A percentile compares a stretch with the other conserved stretches of the same genome.
Conservation (phyloP, 2,113 vertebrate species). For the Caranx melampygus region DNA sequence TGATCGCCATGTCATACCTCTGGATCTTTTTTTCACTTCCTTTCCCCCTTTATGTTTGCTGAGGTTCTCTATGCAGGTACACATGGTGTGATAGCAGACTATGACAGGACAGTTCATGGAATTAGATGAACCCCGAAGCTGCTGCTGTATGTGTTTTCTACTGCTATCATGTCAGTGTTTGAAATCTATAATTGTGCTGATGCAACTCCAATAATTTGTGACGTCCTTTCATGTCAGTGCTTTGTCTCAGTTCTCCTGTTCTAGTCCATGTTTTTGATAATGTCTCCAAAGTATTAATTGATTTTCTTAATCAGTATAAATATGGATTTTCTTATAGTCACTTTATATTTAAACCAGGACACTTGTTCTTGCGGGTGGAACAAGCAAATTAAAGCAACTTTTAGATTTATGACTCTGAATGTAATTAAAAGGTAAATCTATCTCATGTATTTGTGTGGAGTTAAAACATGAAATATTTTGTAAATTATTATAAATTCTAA, state of each 20-base stretch:
- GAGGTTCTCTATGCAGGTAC: conserved; percentile 72
- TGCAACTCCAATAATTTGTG: conserved; percentile 38
- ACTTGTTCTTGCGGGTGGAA: conserved; percentile 45
- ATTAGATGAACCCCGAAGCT: conserved; percentile 53
- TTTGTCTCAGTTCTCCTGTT: conserved; percentile 40
- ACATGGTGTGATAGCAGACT: conserved; percentile 35
- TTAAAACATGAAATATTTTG: conserved; percentile 67
- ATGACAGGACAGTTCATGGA: background rate
- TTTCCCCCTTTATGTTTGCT: conserved; percentile 10
- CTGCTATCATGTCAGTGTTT: conserved; percentile 17
- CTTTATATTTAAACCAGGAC: conserved; percentile 62
- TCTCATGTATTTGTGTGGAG: conserved; percentile 57
- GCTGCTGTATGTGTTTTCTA: conserved; percentile 59
- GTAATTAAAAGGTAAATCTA: conserved; percentile 66
- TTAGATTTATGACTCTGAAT: conserved; percentile 78
- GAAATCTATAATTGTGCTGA: conserved; percentile 12
- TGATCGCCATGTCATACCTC: conserved; percentile 19
- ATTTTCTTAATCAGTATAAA: conserved; percentile 2
- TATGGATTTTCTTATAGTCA: conserved; percentile 52
- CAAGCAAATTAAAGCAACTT: conserved; percentile 34
- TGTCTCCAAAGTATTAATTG: conserved; percentile 53
- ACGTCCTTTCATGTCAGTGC: conserved; percentile 37
- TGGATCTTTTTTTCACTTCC: conserved; percentile 34
- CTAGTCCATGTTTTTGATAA: conserved; percentile 28
- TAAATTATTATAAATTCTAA: conserved; percentile 70